A percentile compares a stretch with the other conserved stretches of the same genome.
phyloP scores from a whole-genome alignment of 2,888 invertebrate genomes.

The Caenorhabditis wallacei region DNA sequence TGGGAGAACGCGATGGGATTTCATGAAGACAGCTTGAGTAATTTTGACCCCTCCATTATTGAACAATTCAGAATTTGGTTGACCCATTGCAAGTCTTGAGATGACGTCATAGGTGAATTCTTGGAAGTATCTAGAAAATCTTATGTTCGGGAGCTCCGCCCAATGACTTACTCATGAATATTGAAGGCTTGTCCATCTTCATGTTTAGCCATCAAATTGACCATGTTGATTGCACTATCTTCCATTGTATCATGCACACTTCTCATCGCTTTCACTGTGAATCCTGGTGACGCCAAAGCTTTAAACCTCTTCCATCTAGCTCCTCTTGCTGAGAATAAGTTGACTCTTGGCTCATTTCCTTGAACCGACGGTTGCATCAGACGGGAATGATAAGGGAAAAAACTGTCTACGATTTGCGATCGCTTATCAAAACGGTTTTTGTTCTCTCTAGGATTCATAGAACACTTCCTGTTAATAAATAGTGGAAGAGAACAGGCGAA shows the following conservation, averaged over 20 bases:
- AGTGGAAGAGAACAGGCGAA: too few relatives aligned
- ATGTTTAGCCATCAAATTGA: slow-evolving; percentile 53
- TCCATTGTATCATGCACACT: slow-evolving; percentile 53
- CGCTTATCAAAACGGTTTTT: slow-evolving; percentile 84
- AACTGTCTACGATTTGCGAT: slow-evolving; percentile 79
- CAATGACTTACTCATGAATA: slow-evolving; percentile 48
- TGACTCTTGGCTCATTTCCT: slow-evolving; percentile 75
- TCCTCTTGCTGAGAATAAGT: slow-evolving; percentile 84
- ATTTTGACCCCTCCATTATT: slow-evolving; percentile 56
- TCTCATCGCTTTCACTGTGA: slow-evolving; percentile 83
- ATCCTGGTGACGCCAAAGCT: slow-evolving; percentile 85
- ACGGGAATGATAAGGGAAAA: too few relatives aligned
- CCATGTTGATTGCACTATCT: slow-evolving; percentile 66
- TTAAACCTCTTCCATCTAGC: slow-evolving; percentile 86
- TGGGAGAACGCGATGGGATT: slow-evolving; percentile 26
- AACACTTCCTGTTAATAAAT: too few relatives aligned
- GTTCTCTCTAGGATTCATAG: too few relatives aligned
- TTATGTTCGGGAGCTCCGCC: too few relatives aligned
- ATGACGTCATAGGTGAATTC: slow-evolving; percentile 75
- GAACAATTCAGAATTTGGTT: slow-evolving; percentile 66
- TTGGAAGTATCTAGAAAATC: slow-evolving; percentile 67
- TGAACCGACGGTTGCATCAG: too few relatives aligned
- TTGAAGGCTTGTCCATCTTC: slow-evolving; percentile 64
- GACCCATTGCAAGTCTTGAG: slow-evolving; percentile 72
- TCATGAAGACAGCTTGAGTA: slow-evolving; percentile 51